A percentile compares a stretch with the other conserved stretches of the same genome.
Evolutionary conservation across 2,113 vertebrate species (phyloP).

Genomic region (Atrichornis clamosus): DNA sequence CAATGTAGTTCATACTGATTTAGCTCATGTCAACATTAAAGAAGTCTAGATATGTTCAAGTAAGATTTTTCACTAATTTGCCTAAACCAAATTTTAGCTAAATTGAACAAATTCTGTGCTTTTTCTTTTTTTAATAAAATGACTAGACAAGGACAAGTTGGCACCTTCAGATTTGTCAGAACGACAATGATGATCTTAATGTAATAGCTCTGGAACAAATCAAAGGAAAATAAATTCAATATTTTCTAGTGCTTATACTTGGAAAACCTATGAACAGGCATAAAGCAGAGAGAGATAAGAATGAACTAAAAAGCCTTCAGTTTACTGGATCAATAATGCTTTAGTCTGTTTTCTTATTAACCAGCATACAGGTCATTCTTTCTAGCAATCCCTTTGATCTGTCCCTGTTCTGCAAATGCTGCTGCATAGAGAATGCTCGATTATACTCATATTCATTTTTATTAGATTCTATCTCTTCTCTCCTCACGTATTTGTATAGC

Average conservation of each 20-base stretch:
- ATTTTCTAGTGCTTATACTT: not conserved
- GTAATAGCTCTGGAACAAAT: not conserved
- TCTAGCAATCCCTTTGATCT: not conserved
- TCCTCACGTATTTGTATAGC: not conserved
- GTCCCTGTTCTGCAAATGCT: not conserved
- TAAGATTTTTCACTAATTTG: not conserved
- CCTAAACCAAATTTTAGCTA: not conserved
- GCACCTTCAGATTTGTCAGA: not conserved
- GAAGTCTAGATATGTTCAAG: not conserved
- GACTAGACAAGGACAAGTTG: not conserved
- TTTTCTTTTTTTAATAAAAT: not conserved
- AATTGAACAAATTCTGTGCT: not conserved
- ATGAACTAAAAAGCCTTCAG: not conserved
- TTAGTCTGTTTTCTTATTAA: not conserved
- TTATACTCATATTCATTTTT: not conserved
- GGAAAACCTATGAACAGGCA: not conserved
- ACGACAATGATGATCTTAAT: not conserved
- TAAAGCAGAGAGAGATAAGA: not conserved
- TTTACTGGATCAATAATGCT: slow-evolving; percentile 5
- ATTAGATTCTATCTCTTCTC: not conserved
- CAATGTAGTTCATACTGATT: not conserved
- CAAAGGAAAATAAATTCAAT: not conserved
- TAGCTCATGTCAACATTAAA: not conserved
- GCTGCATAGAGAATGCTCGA: not conserved
- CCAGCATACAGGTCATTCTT: not conserved